A percentile compares a stretch with the other conserved stretches of the same genome.
phyloP scores from a whole-genome alignment of 2,888 invertebrate genomes.

The Glyphotaelius pellucidus region DNA sequence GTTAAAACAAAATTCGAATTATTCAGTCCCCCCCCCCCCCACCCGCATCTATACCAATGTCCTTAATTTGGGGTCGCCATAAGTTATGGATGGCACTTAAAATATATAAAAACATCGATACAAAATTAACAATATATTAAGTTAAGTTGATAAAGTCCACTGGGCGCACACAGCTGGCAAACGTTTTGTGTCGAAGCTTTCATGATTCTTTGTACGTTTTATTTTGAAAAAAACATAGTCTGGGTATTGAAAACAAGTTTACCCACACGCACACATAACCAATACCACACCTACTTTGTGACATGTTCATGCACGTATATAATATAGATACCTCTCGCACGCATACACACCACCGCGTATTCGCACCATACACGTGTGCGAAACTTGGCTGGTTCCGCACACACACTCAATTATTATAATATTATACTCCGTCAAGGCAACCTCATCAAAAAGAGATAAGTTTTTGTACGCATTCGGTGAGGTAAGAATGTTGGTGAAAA shows the following conservation, averaged over 20 bases:
- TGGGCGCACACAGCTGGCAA: neutral
- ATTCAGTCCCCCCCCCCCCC: too few relatives aligned
- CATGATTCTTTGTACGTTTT: constrained; percentile 21
- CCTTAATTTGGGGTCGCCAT: too few relatives aligned
- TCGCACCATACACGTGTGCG: neutral
- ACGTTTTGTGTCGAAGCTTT: constrained; percentile 28
- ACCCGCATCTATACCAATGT: too few relatives aligned
- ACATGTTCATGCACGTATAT: neutral
- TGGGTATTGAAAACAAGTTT: constrained; percentile 16
- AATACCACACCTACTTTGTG: neutral
- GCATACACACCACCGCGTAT: neutral
- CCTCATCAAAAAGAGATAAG: neutral
- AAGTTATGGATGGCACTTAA: too few relatives aligned
- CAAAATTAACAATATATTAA: too few relatives aligned
- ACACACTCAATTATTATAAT: neutral
- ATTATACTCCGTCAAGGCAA: neutral
- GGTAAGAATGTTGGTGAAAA: neutral
- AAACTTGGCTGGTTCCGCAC: neutral
- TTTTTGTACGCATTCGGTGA: neutral
- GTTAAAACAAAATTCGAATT: too few relatives aligned
- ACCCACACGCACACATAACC: neutral
- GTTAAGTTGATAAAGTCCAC: constrained; percentile 6
- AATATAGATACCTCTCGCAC: neutral
- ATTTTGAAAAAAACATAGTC: constrained; percentile 21
- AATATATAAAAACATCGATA: too few relatives aligned